Evolutionary conservation across 2,888 invertebrate species (phyloP).

Genomic region (Phengaris arion): DNA sequence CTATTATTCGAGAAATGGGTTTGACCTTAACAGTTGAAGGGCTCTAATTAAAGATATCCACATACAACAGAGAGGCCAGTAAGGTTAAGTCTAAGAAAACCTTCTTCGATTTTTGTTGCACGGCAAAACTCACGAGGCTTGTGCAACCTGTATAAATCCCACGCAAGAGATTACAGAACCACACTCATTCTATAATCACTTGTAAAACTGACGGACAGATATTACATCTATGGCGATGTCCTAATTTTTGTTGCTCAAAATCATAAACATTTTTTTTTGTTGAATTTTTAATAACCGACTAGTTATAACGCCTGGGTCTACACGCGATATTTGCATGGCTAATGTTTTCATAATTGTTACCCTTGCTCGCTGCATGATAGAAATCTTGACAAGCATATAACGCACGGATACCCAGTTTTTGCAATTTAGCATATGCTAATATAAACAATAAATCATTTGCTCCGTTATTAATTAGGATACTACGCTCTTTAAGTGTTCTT

Average conservation of each 20-base stretch:
- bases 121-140: too few species aligned
- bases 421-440: slow-evolving; percentile 21
- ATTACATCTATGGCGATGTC: too few species aligned
- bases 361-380: slow-evolving; percentile 24
- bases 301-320: background rate
- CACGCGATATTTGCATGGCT: slow-evolving; percentile 27
- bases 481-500: background rate
- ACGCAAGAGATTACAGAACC: too few species aligned
- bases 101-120: too few species aligned
- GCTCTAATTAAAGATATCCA: slow-evolving; percentile 44
- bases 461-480: slow-evolving; percentile 15
- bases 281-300: background rate
- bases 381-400: slow-evolving; percentile 26
- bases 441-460: slow-evolving; percentile 6
- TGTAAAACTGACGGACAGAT: too few species aligned
- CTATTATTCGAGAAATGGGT: slow-evolving; percentile 40
- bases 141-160: too few species aligned
- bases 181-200: too few species aligned
- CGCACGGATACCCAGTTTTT: slow-evolving; percentile 16
- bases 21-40: slow-evolving; percentile 44
- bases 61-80: slow-evolving; percentile 45
- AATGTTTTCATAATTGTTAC: slow-evolving; percentile 22
- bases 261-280: too few species aligned
- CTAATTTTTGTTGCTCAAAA: too few species aligned
- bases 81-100: slow-evolving; percentile 43